Conservation (phyloP, 2,888 invertebrate genomes). For the Cordilura impudica region DNA sequence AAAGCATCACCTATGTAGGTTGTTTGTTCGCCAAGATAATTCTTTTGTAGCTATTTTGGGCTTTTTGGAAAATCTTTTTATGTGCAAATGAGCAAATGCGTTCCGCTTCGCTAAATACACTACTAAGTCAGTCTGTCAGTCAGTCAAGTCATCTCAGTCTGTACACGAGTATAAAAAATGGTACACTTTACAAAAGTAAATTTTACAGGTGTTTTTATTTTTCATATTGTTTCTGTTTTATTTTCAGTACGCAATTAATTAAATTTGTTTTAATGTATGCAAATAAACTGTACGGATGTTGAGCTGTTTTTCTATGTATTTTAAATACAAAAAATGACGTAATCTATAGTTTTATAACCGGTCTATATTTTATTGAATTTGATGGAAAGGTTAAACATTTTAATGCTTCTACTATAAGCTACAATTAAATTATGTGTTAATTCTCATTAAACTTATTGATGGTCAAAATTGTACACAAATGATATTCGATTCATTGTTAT, state of each 20-base stretch:
- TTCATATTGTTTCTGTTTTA: slow-evolving; percentile 66
- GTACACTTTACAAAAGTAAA: not conserved
- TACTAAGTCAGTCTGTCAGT: slow-evolving; percentile 45
- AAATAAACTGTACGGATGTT: slow-evolving; percentile 61
- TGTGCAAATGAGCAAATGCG: slow-evolving; percentile 59
- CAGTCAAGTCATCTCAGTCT: too few species aligned
- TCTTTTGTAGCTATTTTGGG: slow-evolving; percentile 19
- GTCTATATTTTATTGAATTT: slow-evolving; percentile 37
- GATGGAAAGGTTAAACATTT: slow-evolving; percentile 42
- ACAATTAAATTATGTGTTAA: too few species aligned
- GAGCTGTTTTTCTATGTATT: slow-evolving; percentile 20
- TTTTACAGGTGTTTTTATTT: slow-evolving; percentile 65
- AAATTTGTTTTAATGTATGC: slow-evolving; percentile 60
- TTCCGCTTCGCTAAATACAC: slow-evolving; percentile 59
- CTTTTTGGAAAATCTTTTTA: slow-evolving; percentile 1
- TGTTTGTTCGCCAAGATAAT: slow-evolving; percentile 57
- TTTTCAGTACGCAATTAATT: slow-evolving; percentile 62
- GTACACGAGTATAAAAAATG: too few species aligned
- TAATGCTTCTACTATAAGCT: not conserved
- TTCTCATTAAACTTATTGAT: too few species aligned
- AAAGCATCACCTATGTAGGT: slow-evolving; percentile 12
- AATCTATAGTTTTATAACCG: slow-evolving; percentile 58
- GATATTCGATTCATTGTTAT: too few species aligned
- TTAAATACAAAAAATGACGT: slow-evolving; percentile 50
- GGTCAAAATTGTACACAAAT: too few species aligned